Evolutionary conservation across 2,113 vertebrate species (phyloP).

Genomic region (Daphoenositta chrysoptera): DNA sequence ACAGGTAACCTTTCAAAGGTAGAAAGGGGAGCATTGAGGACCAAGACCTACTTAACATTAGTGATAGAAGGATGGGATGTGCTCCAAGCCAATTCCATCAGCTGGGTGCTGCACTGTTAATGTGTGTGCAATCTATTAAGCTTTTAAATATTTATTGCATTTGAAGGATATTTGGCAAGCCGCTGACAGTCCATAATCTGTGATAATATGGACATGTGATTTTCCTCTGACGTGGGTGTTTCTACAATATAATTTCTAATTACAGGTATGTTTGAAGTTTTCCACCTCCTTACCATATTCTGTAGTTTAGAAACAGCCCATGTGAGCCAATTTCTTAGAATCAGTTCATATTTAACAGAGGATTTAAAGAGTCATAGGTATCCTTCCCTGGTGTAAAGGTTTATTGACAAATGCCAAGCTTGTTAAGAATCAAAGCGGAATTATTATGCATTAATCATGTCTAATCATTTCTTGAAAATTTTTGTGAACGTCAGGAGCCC

Average conservation of each 20-base stretch:
- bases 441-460: background rate
- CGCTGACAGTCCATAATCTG: background rate
- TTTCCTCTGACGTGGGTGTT: background rate
- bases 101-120: background rate
- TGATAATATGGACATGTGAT: background rate
- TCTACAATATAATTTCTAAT: background rate
- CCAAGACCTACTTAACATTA: background rate
- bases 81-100: background rate
- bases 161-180: background rate
- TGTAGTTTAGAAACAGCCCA: background rate
- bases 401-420: background rate
- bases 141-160: background rate
- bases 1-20: background rate
- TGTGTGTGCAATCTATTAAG: background rate
- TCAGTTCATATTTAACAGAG: background rate
- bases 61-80: background rate
- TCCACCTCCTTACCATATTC: background rate
- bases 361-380: background rate
- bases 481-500: background rate
- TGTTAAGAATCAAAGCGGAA: background rate
- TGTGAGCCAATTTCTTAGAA: background rate
- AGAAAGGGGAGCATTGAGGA: background rate
- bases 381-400: background rate
- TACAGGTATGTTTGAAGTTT: background rate
- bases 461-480: background rate